Percentiles rank a stretch among this genome's conserved stretches.
Evolutionary conservation across 2,888 invertebrate genomes (phyloP).

Genomic region (Polydrusus cervinus): DNA sequence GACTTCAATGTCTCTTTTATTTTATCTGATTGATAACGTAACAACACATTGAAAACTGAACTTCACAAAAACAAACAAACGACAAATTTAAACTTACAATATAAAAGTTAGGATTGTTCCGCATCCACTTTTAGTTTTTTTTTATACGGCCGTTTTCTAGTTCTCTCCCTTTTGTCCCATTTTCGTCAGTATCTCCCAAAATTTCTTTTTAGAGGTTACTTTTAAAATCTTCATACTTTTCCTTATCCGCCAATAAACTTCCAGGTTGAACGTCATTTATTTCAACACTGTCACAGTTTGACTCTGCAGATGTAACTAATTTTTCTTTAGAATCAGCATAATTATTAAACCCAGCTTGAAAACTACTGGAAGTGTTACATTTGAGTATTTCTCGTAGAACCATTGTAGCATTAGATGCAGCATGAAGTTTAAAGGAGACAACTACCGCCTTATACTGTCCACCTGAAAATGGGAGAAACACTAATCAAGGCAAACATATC

Average conservation of each 20-base stretch:
- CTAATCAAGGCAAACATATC: too few species aligned
- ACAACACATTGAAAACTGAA: not conserved
- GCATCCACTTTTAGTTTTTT: slow-evolving; percentile 51
- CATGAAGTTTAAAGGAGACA: slow-evolving; percentile 84
- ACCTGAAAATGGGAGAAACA: slow-evolving; percentile 69
- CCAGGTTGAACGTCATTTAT: slow-evolving; percentile 32
- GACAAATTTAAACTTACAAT: not conserved
- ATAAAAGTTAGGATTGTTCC: slow-evolving; percentile 18
- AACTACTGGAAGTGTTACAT: slow-evolving; percentile 81
- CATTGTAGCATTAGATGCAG: slow-evolving; percentile 98
- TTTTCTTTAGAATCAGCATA: slow-evolving; percentile 68
- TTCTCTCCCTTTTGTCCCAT: slow-evolving; percentile 27
- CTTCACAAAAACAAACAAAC: slow-evolving; percentile 8
- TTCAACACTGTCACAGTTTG: slow-evolving; percentile 10
- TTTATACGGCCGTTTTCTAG: slow-evolving; percentile 4
- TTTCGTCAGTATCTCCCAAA: slow-evolving; percentile 34
- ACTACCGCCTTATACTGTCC: slow-evolving; percentile 83
- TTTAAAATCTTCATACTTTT: slow-evolving; percentile 64
- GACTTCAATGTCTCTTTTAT: too few species aligned
- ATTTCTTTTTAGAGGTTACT: slow-evolving; percentile 60
- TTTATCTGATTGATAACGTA: too few species aligned
- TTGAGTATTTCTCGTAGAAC: slow-evolving; percentile 89
- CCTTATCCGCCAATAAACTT: slow-evolving; percentile 63
- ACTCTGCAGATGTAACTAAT: slow-evolving; percentile 29
- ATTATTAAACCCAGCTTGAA: slow-evolving; percentile 77